These are phyloP conservation scores for Cheirogaleus major DNA, from an alignment of 2,797 vertebrate genomes.

Conservation along the genomic window DNA sequence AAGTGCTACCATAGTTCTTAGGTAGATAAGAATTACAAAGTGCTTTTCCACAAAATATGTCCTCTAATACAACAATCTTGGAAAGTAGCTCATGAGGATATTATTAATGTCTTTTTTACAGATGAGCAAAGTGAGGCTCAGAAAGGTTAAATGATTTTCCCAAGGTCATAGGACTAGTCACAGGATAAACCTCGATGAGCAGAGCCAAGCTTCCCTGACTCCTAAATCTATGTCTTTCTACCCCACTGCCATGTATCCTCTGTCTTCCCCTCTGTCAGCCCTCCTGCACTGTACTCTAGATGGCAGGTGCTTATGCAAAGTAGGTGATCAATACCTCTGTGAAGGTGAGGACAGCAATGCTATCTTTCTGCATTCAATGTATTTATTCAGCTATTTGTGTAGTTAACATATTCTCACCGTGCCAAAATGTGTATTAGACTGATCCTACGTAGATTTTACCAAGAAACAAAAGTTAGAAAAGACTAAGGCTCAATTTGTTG, in stretches of 20 bases:
- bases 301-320: not conserved
- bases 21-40: slow-evolving; percentile 19
- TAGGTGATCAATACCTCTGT: not conserved
- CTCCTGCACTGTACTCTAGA: no score
- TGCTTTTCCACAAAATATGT: slow-evolving; percentile 16
- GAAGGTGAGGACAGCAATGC: not conserved
- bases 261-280: not conserved
- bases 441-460: not conserved
- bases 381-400: not conserved
- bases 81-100: not conserved
- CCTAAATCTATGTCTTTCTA: not conserved
- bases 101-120: slow-evolving; percentile 9
- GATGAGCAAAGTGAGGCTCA: slow-evolving; percentile 20
- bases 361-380: not conserved
- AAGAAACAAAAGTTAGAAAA: slow-evolving; percentile 9
- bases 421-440: not conserved
- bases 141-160: not conserved
- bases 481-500: not conserved
- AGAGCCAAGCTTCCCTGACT: not conserved
- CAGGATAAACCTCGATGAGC: not conserved
- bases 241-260: rapidly evolving
- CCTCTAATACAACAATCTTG: not conserved
- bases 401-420: not conserved
- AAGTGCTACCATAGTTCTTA: not conserved
- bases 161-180: not conserved